phyloP scores from a whole-genome alignment of 1,140 invertebrate genomes.

The Phymorhynchus buccinoides region DNA sequence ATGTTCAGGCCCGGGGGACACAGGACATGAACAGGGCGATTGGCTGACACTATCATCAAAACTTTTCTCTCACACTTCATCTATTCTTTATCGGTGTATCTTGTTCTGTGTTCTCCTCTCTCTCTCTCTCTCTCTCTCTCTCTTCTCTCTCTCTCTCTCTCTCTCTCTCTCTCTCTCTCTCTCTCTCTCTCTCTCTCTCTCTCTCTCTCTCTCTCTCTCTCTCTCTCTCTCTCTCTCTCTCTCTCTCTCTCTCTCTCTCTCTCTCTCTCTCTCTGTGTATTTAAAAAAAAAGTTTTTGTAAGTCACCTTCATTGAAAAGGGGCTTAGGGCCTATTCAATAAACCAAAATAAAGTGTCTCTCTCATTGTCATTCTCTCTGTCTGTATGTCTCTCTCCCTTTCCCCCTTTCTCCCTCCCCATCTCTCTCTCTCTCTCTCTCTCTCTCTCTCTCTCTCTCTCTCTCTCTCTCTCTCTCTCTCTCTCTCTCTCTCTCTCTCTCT shows the following conservation, averaged over 20 bases:
- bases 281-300: no score
- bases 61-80: not conserved
- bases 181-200: slow-evolving; percentile 15
- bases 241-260: not conserved
- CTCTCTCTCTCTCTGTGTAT: not conserved
- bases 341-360: no score
- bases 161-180: slow-evolving; percentile 20
- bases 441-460: not conserved
- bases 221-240: not conserved
- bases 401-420: no score
- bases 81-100: not conserved
- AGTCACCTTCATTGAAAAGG: no score
- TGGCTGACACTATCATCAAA: not conserved
- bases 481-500: slow-evolving; percentile 4
- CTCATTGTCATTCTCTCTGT: no score
- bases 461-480: slow-evolving; percentile 4
- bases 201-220: not conserved
- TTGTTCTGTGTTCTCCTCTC: not conserved
- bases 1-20: not conserved
- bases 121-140: not conserved
- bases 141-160: not conserved
- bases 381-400: no score
- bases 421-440: no score
- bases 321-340: no score
- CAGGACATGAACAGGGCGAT: not conserved